phyloP scores from a whole-genome alignment of 2,888 invertebrate species.

The Clunio marinus region DNA sequence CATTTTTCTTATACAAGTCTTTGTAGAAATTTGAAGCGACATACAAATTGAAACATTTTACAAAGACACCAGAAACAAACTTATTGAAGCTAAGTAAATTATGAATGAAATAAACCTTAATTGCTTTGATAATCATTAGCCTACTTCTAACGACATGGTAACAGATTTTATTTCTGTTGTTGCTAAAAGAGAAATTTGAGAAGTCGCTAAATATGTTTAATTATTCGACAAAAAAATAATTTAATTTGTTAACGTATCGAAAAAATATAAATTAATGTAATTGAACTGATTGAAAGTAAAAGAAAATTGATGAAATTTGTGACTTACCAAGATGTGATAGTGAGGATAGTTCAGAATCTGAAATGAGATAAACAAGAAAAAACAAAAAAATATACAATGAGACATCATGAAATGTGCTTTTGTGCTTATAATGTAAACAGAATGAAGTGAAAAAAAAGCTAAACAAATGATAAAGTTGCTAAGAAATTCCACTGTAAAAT shows the following conservation, averaged over 20 bases:
- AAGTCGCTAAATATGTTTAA: too few species aligned
- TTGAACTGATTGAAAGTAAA: not conserved
- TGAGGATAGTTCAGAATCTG: constrained; percentile 45
- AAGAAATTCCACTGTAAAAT: too few species aligned
- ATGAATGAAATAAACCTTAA: too few species aligned
- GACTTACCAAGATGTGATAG: constrained; percentile 45
- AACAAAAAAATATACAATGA: constrained; percentile 11
- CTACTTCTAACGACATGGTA: too few species aligned
- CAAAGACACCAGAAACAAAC: too few species aligned
- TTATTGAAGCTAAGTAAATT: too few species aligned
- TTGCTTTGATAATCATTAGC: too few species aligned
- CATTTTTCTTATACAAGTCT: not conserved
- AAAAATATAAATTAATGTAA: not conserved
- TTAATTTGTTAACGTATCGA: not conserved
- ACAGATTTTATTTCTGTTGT: too few species aligned
- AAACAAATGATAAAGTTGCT: too few species aligned
- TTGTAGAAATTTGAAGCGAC: not conserved
- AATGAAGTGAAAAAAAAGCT: not conserved
- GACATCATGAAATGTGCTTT: not conserved
- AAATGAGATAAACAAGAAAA: too few species aligned
- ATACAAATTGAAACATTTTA: too few species aligned
- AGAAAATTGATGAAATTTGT: constrained; percentile 27
- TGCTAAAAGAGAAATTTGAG: not conserved
- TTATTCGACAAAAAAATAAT: too few species aligned
- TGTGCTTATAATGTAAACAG: not conserved